phyloP scores from a whole-genome alignment of 2,888 invertebrate genomes.

The Amitus sp. region DNA sequence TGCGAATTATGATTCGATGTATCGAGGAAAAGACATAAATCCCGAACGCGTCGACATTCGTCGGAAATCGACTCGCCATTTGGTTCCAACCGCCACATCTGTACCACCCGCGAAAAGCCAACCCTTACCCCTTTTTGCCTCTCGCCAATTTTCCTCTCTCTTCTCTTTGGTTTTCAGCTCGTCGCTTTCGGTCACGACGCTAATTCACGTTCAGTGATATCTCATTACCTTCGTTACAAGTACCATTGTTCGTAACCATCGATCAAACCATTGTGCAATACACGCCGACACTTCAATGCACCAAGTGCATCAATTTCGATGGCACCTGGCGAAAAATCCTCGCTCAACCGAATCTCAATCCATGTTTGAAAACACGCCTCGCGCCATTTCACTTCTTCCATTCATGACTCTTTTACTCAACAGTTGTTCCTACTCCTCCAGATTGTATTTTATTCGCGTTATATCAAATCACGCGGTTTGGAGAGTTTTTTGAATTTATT shows the following conservation, averaged over 20 bases:
- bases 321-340: slow-evolving; percentile 55
- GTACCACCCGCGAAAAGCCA: slow-evolving; percentile 27
- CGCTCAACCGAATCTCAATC: slow-evolving; percentile 53
- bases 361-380: slow-evolving; percentile 56
- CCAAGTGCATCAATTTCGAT: slow-evolving; percentile 26
- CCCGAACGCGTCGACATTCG: slow-evolving; percentile 12
- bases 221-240: slow-evolving; percentile 62
- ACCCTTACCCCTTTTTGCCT: background rate
- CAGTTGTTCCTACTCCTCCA: too few relatives aligned
- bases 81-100: slow-evolving; percentile 45
- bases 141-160: slow-evolving; percentile 7
- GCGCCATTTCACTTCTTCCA: slow-evolving; percentile 3
- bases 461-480: too few relatives aligned
- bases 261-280: slow-evolving; percentile 48
- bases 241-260: slow-evolving; percentile 58
- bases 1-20: slow-evolving; percentile 44
- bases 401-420: too few relatives aligned
- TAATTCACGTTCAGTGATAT: slow-evolving; percentile 63
- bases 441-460: too few relatives aligned
- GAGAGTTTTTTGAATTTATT: too few relatives aligned
- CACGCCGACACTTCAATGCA: slow-evolving; percentile 34
- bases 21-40: slow-evolving; percentile 49
- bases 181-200: slow-evolving; percentile 48
- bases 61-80: slow-evolving; percentile 24
- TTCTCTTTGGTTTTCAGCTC: slow-evolving; percentile 3